Conservation (phyloP, 2,797 vertebrate species). For the Poliocrania exsul region DNA sequence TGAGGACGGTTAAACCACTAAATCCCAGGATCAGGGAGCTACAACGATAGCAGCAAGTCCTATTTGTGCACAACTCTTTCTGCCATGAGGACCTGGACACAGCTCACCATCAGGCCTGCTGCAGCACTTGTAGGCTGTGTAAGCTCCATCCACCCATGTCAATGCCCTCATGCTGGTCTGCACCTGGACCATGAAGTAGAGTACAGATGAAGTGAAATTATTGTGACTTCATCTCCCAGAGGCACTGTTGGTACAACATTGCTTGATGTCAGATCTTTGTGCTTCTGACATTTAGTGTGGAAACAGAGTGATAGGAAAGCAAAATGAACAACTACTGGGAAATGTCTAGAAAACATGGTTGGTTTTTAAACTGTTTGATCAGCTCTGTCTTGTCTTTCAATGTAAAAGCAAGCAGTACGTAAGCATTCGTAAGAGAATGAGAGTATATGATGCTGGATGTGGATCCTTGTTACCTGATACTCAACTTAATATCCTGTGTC, state of each 20-base stretch:
- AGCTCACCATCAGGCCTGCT: neutral
- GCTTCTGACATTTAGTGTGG: neutral
- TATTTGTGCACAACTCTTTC: neutral
- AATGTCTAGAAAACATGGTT: neutral
- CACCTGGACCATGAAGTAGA: neutral
- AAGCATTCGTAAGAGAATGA: neutral
- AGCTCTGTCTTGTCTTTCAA: neutral
- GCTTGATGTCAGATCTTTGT: neutral
- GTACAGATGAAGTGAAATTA: neutral
- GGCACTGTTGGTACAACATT: neutral
- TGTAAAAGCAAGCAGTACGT: neutral
- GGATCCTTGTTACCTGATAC: neutral
- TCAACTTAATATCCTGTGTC: neutral
- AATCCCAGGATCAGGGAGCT: neutral
- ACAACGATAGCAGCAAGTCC: neutral
- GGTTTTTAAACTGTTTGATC: constrained; percentile 1
- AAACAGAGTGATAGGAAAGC: neutral
- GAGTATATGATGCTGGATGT: neutral
- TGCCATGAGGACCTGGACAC: neutral
- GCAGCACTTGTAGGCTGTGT: neutral
- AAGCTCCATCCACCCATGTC: neutral
- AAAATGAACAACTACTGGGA: neutral
- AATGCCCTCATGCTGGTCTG: neutral
- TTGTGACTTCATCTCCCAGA: neutral
- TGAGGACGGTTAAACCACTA: neutral